These are phyloP conservation scores for Athalia cordata DNA, from an alignment of 2,888 invertebrate species.

Conservation along the genomic window DNA sequence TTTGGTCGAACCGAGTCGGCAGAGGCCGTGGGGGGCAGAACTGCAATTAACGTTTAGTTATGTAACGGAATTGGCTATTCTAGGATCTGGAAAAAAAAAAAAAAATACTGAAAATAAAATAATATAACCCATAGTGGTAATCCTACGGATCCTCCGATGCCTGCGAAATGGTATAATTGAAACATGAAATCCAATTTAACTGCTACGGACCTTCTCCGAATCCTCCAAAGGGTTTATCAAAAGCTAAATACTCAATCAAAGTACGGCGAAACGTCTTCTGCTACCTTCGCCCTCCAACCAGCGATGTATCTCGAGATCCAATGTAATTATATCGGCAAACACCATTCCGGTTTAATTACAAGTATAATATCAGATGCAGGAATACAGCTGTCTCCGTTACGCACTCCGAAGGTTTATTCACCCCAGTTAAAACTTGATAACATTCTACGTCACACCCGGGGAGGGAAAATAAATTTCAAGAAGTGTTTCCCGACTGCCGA, in stretches of 20 bases:
- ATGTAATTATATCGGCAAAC: background rate
- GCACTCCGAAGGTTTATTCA: background rate
- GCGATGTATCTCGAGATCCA: background rate
- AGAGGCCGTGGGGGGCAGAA: background rate
- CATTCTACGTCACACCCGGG: too few species aligned
- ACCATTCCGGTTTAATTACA: constrained; percentile 6
- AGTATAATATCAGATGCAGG: background rate
- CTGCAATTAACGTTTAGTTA: constrained; percentile 17
- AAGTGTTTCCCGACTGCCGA: too few species aligned
- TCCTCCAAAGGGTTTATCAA: constrained; percentile 11
- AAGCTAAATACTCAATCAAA: constrained; percentile 26
- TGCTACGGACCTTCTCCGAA: background rate
- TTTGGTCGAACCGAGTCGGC: background rate
- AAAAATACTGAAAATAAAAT: too few species aligned
- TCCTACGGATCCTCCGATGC: constrained; percentile 17
- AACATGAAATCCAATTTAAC: constrained; percentile 9
- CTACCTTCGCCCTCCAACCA: background rate
- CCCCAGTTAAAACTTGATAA: background rate
- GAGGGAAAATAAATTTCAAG: too few species aligned
- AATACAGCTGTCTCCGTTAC: background rate
- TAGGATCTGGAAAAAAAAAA: background rate
- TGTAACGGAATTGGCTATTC: constrained; percentile 14
- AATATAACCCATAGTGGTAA: background rate
- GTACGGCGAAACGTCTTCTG: background rate
- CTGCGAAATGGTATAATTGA: constrained; percentile 9